Percentiles rank a stretch among this genome's conserved stretches.
Conservation (phyloP, 2,113 vertebrate genomes). For the Zapus hudsonius region DNA sequence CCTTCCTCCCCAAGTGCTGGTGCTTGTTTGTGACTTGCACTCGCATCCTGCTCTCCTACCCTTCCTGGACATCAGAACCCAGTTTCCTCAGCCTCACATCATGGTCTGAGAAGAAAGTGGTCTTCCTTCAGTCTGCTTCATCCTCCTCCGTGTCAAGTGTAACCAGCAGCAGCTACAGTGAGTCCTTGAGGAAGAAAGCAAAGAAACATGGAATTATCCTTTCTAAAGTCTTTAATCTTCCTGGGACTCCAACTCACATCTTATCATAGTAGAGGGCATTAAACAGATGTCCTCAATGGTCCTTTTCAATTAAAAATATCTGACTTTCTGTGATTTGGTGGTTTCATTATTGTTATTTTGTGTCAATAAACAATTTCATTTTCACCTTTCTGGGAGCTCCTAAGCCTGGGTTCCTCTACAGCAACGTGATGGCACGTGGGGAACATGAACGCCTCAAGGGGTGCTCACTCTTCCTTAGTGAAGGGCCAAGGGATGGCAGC, state of each 20-base stretch:
- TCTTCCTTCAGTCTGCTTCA: background rate
- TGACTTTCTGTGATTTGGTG: slow-evolving; percentile 45
- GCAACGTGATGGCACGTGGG: background rate
- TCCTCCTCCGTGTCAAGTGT: background rate
- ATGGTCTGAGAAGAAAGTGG: background rate
- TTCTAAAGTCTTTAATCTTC: background rate
- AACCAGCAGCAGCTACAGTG: background rate
- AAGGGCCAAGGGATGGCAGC: background rate
- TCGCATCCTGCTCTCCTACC: too few species aligned
- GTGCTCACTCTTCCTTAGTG: background rate
- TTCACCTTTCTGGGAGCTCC: slow-evolving; percentile 15
- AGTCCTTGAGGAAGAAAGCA: slow-evolving; percentile 39
- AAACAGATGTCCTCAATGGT: background rate
- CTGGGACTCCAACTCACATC: background rate
- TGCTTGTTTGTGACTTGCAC: too few species aligned
- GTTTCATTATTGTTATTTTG: slow-evolving; percentile 65
- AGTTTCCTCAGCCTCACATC: too few species aligned
- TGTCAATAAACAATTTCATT: slow-evolving; percentile 49
- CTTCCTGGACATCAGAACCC: too few species aligned
- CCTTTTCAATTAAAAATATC: slow-evolving; percentile 58
- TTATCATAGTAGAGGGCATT: slow-evolving; percentile 13
- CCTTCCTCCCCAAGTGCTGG: too few species aligned
- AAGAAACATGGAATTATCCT: slow-evolving; percentile 8
- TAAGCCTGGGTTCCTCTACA: background rate
- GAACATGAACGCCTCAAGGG: background rate